These are phyloP conservation scores for Lindbergichthys nudifrons DNA, from an alignment of 2,797 vertebrate species.

Conservation along the genomic window DNA sequence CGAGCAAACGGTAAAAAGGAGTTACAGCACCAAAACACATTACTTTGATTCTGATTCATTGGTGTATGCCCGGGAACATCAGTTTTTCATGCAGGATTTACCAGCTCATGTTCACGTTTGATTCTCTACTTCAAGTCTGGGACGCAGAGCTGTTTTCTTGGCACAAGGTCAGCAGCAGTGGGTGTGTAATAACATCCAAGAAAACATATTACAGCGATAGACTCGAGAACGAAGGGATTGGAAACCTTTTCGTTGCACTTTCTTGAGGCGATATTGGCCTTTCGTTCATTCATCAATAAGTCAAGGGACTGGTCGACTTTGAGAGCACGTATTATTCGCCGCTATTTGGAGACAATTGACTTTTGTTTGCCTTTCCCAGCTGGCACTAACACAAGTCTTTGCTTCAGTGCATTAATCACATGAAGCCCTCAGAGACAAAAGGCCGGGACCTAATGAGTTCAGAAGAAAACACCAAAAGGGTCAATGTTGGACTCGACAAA, in stretches of 20 bases:
- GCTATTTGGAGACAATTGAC: slow-evolving; percentile 75
- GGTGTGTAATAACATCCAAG: slow-evolving; percentile 76
- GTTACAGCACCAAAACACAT: slow-evolving; percentile 18
- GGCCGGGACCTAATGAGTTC: slow-evolving; percentile 76
- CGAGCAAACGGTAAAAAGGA: background rate
- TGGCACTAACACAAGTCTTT: slow-evolving; percentile 77
- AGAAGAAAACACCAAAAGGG: slow-evolving; percentile 67
- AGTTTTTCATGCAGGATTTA: slow-evolving; percentile 58
- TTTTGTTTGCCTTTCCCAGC: slow-evolving; percentile 71
- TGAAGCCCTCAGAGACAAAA: slow-evolving; percentile 59
- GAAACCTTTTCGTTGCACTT: slow-evolving; percentile 60
- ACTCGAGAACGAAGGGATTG: slow-evolving; percentile 57
- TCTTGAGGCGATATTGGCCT: slow-evolving; percentile 46
- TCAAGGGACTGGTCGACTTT: slow-evolving; percentile 43
- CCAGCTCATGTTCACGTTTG: slow-evolving; percentile 60
- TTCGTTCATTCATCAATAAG: slow-evolving; percentile 49
- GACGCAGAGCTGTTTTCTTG: slow-evolving; percentile 57
- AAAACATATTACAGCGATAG: slow-evolving; percentile 52
- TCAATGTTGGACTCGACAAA: slow-evolving; percentile 51
- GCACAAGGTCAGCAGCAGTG: slow-evolving; percentile 65
- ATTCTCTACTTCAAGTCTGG: slow-evolving; percentile 52
- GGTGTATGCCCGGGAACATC: slow-evolving; percentile 47
- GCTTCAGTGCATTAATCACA: slow-evolving; percentile 79
- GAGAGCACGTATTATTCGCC: slow-evolving; percentile 51
- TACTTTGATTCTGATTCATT: slow-evolving; percentile 9